phyloP scores from a whole-genome alignment of 2,113 vertebrate genomes.

The Numenius arquata region DNA sequence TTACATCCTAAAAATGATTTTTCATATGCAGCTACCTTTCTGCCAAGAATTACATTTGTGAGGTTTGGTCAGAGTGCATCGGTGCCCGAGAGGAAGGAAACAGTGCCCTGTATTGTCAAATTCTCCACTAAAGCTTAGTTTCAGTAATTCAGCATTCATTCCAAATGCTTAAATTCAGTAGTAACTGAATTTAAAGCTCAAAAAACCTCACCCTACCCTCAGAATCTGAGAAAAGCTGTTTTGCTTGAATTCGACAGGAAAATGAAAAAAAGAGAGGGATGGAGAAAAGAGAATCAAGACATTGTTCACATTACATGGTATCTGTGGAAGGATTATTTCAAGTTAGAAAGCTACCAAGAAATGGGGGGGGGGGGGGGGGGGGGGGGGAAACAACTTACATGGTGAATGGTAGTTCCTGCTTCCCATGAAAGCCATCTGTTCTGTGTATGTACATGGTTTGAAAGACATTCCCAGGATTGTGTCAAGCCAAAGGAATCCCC shows the following conservation, averaged over 20 bases:
- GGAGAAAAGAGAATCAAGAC: not conserved
- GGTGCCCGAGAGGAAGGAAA: not conserved
- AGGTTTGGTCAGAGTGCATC: not conserved
- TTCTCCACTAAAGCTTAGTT: not conserved
- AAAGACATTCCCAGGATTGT: slow-evolving; percentile 61
- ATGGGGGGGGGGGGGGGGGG: too few species aligned
- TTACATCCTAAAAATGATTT: not conserved
- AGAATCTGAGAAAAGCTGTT: not conserved
- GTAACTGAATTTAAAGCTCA: not conserved
- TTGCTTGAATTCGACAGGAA: not conserved
- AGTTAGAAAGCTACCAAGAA: slow-evolving; percentile 20
- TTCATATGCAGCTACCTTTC: not conserved
- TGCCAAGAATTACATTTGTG: not conserved
- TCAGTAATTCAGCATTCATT: not conserved
- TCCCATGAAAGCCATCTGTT: slow-evolving; percentile 63
- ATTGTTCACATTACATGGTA: not conserved
- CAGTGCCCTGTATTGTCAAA: not conserved
- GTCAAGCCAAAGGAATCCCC: slow-evolving; percentile 67
- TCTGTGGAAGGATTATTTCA: not conserved
- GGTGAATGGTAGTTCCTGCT: slow-evolving; percentile 41
- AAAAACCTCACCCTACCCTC: not conserved
- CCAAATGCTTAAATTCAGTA: not conserved
- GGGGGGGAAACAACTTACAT: too few species aligned
- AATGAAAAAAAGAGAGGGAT: not conserved
- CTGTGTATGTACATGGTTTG: slow-evolving; percentile 25